Evolutionary conservation across 2,797 vertebrate species (phyloP), one percentile per base, ranked within the genome.

Genomic region (Sebastes kiyomatsui): DNA sequence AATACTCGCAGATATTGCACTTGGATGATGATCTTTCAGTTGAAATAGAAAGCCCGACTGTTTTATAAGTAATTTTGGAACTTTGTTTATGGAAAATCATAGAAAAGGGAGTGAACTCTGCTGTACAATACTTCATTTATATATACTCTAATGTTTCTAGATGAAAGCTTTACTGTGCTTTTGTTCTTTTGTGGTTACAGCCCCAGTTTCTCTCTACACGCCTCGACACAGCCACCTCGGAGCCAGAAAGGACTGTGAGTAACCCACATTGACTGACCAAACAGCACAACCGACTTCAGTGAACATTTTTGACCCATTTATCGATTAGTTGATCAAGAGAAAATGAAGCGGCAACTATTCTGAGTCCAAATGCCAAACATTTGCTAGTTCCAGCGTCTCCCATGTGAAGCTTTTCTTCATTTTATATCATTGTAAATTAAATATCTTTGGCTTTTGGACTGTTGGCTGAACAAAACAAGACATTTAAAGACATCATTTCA

Each of bases 161-260:
- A 56, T 72, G 3, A 66, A 70, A 66, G 52, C 35, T 69, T 89
- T 23, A 80, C 28, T n/a, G 13, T 74, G 28, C 42, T 54, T 75
- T 71, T 89, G 42, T 80, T 73, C 69, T 80, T 84, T 67, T 87
- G 72, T 87, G 81, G 64, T 92, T 90, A 22, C 90, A 95, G 95
- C 92, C 28, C 80, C 95, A n/a, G 91, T 93, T 79, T 92, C 94
- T 84, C 91, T 95, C 64, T 96, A 93, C 83, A 75, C 84, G 2
- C 91, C 93, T 10, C 91, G 94, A 32, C 95, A 96, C 84, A 18
- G 84, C 80, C 94, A 92, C 65, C 94, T 96, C 5, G 93, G 94
- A 74, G 18, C 87, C 77, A 94, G 96, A 72, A 96, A 96, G 81
- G 96, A 96, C 90, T 96, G 96, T 96, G 86, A 96, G 95, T 94